Conservation (phyloP, 2,797 vertebrate genomes). For the Gymnoscopelus braueri region DNA sequence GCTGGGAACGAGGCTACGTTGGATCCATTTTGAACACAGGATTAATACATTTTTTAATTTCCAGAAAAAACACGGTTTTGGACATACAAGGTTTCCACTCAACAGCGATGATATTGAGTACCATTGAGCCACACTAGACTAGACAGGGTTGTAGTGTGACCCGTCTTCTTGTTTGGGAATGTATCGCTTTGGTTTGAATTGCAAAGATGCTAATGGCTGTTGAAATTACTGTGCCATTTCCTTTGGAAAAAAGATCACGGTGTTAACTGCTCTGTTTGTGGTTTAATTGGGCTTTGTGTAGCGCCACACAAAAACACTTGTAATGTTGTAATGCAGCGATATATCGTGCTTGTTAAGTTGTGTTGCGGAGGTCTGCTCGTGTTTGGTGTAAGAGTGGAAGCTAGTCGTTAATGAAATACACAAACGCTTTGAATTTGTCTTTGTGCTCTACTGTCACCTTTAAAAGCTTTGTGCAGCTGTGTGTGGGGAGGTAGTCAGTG, state of each 20-base stretch:
- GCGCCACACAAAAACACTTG: not conserved
- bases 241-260: not conserved
- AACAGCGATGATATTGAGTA: too few species aligned
- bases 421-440: not conserved
- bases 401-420: not conserved
- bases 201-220: conserved; percentile 9
- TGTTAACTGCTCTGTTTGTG: not conserved
- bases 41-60: too few species aligned
- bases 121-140: too few species aligned
- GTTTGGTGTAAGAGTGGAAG: not conserved
- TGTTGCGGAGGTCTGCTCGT: not conserved
- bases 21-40: too few species aligned
- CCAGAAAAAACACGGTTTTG: too few species aligned
- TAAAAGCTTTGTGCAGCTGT: conserved; percentile 24
- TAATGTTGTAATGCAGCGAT: not conserved
- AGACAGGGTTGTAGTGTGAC: too few species aligned
- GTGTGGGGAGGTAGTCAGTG: conserved; percentile 22
- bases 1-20: too few species aligned
- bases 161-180: not conserved
- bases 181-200: conserved; percentile 12
- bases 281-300: conserved; percentile 5
- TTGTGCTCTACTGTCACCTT: not conserved
- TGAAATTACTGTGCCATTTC: conserved; percentile 9
- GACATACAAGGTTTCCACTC: too few species aligned
- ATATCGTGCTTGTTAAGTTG: conserved; percentile 1